Evolutionary conservation across 2,797 vertebrate genomes (phyloP).

Genomic region (Enoplosus armatus): DNA sequence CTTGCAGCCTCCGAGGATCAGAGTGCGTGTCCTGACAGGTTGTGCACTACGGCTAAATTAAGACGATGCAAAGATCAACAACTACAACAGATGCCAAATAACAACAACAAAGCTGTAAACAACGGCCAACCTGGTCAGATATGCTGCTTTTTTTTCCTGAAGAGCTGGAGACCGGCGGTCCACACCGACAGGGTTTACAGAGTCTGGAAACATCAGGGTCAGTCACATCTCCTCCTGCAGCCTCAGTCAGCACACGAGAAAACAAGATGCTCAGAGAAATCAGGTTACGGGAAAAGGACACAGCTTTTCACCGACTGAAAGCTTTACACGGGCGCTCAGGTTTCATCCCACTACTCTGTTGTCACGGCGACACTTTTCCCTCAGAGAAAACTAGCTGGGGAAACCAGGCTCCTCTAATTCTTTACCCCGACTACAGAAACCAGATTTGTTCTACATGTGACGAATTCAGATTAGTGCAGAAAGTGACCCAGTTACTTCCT

Average conservation of each 20-base stretch:
- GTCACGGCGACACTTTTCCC: too few species aligned
- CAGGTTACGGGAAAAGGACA: background rate
- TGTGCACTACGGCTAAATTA: background rate
- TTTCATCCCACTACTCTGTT: too few species aligned
- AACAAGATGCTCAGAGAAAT: background rate
- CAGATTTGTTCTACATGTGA: background rate
- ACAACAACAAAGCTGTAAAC: slow-evolving; percentile 62
- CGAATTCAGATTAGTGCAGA: too few species aligned
- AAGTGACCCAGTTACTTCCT: background rate
- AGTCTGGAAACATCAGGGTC: background rate
- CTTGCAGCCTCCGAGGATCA: background rate
- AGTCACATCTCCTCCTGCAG: background rate
- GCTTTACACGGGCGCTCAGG: too few species aligned
- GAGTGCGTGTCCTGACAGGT: background rate
- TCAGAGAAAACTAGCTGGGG: too few species aligned
- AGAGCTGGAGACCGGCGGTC: too few species aligned
- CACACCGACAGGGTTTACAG: background rate
- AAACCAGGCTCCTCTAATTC: too few species aligned
- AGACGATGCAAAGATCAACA: slow-evolving; percentile 27
- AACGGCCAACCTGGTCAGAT: slow-evolving; percentile 11
- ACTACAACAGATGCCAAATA: background rate
- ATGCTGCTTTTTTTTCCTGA: too few species aligned
- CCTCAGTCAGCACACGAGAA: background rate
- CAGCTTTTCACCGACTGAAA: too few species aligned
- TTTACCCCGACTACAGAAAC: background rate